Conservation (phyloP, 2,888 invertebrate species). For the Auanema sp. region DNA sequence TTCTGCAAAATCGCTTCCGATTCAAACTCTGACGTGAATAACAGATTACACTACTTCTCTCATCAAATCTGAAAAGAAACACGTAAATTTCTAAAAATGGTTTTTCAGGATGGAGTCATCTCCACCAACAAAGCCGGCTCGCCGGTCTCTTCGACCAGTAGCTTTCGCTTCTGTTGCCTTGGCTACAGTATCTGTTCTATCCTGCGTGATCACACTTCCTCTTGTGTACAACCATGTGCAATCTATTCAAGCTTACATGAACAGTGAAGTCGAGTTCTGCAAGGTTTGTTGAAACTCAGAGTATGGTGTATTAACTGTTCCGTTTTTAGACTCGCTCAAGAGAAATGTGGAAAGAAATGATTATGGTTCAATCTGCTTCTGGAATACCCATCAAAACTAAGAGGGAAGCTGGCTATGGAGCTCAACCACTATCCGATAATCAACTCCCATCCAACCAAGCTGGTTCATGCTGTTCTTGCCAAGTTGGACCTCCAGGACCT, state of each 20-base stretch:
- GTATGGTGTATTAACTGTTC: neutral
- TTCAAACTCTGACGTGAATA: too few relatives aligned
- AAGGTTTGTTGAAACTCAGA: conserved; percentile 43
- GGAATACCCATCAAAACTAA: conserved; percentile 39
- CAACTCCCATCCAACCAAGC: conserved; percentile 39
- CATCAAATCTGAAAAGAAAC: too few relatives aligned
- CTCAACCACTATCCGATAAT: conserved; percentile 35
- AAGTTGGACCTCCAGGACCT: conserved; percentile 50
- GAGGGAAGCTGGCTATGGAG: conserved; percentile 39
- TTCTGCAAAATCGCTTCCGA: too few relatives aligned
- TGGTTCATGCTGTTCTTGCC: conserved; percentile 60
- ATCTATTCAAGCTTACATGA: conserved; percentile 63
- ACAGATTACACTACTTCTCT: too few relatives aligned
- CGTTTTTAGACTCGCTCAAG: conserved; percentile 56
- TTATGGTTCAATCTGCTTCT: conserved; percentile 58
- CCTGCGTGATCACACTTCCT: conserved; percentile 63
- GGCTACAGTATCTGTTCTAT: conserved; percentile 54
- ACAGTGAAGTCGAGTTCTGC: conserved; percentile 64
- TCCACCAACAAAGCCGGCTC: conserved; percentile 10
- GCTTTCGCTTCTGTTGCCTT: conserved; percentile 62
- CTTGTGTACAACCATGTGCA: conserved; percentile 64
- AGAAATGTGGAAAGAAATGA: conserved; percentile 64
- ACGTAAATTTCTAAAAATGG: too few relatives aligned
- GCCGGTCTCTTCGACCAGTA: conserved; percentile 54
- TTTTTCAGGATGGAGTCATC: neutral